Evolutionary conservation across 2,888 invertebrate species (phyloP).

Genomic region (Dryomyza anilis): DNA sequence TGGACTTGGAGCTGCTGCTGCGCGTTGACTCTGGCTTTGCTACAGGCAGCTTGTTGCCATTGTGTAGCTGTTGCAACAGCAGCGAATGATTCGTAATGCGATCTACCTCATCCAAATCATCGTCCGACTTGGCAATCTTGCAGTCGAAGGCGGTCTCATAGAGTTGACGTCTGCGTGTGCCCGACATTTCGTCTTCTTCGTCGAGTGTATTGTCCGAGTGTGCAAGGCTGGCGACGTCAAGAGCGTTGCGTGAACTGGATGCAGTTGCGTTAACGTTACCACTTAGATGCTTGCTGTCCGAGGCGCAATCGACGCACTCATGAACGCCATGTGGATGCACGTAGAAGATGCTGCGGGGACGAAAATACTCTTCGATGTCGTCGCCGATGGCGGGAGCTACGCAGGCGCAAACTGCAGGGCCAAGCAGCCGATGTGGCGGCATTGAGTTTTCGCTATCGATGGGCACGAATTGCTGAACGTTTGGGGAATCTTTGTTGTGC

Average conservation of each 20-base stretch:
- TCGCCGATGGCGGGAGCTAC: constrained; percentile 67
- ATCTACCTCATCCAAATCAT: constrained; percentile 80
- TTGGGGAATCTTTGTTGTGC: too few relatives aligned
- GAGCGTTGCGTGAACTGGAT: constrained; percentile 25
- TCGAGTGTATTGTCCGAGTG: constrained; percentile 35
- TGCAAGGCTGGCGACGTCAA: constrained; percentile 30
- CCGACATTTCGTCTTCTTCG: constrained; percentile 62
- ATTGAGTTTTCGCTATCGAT: constrained; percentile 61
- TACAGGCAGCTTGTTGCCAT: constrained; percentile 44
- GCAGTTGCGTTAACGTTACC: constrained; percentile 19
- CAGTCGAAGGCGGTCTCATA: constrained; percentile 92
- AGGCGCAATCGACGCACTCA: constrained; percentile 61
- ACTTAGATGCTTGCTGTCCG: constrained; percentile 1
- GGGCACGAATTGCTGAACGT: constrained; percentile 1
- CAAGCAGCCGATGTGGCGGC: constrained; percentile 73
- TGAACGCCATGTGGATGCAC: constrained; percentile 71
- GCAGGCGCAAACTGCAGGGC: constrained; percentile 76
- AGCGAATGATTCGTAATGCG: constrained; percentile 81
- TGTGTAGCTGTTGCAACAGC: constrained; percentile 68
- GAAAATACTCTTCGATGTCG: constrained; percentile 70
- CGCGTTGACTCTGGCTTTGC: constrained; percentile 62
- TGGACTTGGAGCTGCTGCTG: constrained; percentile 43
- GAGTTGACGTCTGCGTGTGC: constrained; percentile 71
- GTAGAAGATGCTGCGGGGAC: constrained; percentile 71
- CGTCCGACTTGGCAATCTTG: constrained; percentile 80